Conservation (phyloP, 2,113 vertebrate genomes). For the Xyliphius kryptos region DNA sequence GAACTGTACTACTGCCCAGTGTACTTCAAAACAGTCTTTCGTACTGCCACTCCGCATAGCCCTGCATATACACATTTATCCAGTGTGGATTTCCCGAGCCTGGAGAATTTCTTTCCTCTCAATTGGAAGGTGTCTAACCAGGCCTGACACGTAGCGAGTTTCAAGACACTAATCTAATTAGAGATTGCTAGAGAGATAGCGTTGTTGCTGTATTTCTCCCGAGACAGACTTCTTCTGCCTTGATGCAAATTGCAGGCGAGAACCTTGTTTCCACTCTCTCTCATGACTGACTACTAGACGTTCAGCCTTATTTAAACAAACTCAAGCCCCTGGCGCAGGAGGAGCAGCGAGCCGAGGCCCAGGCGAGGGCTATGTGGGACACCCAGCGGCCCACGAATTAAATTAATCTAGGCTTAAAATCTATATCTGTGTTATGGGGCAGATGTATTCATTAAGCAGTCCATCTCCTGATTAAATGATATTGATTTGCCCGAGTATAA, state of each 20-base stretch:
- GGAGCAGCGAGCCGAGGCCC: conserved; percentile 30
- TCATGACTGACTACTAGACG: conserved; percentile 43
- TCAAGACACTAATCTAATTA: conserved; percentile 72
- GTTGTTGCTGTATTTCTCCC: conserved; percentile 51
- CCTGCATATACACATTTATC: conserved; percentile 45
- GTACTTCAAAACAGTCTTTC: conserved; percentile 4
- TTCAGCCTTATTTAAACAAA: conserved; percentile 46
- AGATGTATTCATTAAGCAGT: conserved; percentile 66
- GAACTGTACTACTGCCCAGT: too few species aligned
- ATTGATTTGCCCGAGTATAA: conserved; percentile 63
- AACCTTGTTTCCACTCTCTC: too few species aligned
- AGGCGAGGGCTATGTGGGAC: conserved; percentile 41
- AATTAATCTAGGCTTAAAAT: conserved; percentile 60
- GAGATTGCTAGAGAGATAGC: conserved; percentile 67
- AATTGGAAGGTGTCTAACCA: conserved; percentile 61
- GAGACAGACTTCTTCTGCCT: conserved; percentile 53
- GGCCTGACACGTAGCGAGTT: conserved; percentile 66
- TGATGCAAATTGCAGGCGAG: conserved; percentile 65
- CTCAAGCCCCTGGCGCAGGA: conserved; percentile 24
- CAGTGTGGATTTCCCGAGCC: conserved; percentile 44
- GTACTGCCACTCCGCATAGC: not conserved
- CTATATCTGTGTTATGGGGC: conserved; percentile 62
- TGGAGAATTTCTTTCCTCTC: conserved; percentile 64
- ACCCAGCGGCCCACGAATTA: conserved; percentile 52
- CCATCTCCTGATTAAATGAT: conserved; percentile 70